Conservation (phyloP, 2,113 vertebrate species). For the Urocynchramus pylzowi region DNA sequence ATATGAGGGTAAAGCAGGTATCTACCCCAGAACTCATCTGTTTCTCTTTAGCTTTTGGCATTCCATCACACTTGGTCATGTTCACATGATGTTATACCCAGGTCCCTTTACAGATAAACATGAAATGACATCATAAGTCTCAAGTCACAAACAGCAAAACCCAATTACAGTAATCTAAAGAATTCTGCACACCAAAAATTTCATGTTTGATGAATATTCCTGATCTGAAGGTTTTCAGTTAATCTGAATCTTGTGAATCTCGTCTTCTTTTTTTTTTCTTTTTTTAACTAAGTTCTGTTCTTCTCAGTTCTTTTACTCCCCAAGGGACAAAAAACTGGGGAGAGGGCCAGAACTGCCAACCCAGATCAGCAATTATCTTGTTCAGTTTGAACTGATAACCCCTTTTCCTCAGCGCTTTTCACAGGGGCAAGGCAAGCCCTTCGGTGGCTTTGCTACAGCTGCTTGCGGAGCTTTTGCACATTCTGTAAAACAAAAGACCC, state of each 20-base stretch:
- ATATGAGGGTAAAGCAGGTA: slow-evolving; percentile 55
- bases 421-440: background rate
- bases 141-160: slow-evolving; percentile 59
- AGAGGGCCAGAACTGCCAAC: background rate
- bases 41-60: slow-evolving; percentile 72
- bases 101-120: slow-evolving; percentile 16
- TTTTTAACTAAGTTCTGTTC: background rate
- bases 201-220: background rate
- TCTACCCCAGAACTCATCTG: slow-evolving; percentile 58
- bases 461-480: background rate
- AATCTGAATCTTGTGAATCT: background rate
- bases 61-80: slow-evolving; percentile 54
- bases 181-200: background rate
- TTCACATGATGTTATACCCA: slow-evolving; percentile 29
- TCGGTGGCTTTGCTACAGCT: background rate
- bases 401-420: background rate
- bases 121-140: slow-evolving; percentile 46
- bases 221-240: background rate
- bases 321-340: background rate
- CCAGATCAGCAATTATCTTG: background rate
- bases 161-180: background rate
- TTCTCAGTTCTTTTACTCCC: background rate
- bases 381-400: background rate
- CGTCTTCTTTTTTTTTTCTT: background rate
- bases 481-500: background rate